Evolutionary conservation across 23 tunicate genomes (phyloP).

Genomic region (Clavelina lepadiformis): DNA sequence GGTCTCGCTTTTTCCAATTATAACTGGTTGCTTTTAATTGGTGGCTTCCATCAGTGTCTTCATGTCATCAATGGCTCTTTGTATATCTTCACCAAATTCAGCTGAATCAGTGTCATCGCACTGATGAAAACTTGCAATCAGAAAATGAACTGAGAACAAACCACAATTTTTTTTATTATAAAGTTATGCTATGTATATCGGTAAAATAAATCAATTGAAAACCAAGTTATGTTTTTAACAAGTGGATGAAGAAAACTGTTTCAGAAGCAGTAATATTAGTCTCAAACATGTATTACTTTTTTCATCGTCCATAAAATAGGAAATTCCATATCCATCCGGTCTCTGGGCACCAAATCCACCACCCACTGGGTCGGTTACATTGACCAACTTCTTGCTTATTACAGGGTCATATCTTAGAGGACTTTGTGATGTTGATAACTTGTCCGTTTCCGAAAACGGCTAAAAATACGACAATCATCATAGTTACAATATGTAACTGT

Average conservation of each 20-base stretch:
- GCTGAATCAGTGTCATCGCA: conserved; percentile 54
- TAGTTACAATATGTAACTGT: too few species aligned
- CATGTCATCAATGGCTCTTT: conserved; percentile 75
- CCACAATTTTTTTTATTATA: not conserved
- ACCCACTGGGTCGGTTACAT: conserved; percentile 48
- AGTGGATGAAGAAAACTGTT: too few species aligned
- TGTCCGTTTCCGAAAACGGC: conserved; percentile 66
- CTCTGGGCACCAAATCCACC: conserved; percentile 93
- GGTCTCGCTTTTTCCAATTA: too few species aligned
- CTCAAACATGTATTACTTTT: conserved; percentile 49
- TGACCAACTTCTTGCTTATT: conserved; percentile 27
- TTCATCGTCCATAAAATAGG: conserved; percentile 74
- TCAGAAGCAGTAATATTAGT: too few species aligned
- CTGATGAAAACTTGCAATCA: conserved; percentile 48
- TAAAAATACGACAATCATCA: too few species aligned
- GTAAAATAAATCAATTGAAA: too few species aligned
- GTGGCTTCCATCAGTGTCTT: conserved; percentile 20
- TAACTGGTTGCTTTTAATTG: not conserved
- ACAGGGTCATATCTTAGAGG: conserved; percentile 67
- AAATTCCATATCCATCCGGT: conserved; percentile 79
- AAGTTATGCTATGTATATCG: too few species aligned
- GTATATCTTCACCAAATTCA: conserved; percentile 33
- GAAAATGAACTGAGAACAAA: conserved; percentile 58
- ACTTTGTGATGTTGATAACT: conserved; percentile 86
- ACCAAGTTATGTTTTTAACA: too few species aligned